Evolutionary conservation across 1,140 invertebrate genomes (phyloP).

Genomic region (Metaphire vulgaris): DNA sequence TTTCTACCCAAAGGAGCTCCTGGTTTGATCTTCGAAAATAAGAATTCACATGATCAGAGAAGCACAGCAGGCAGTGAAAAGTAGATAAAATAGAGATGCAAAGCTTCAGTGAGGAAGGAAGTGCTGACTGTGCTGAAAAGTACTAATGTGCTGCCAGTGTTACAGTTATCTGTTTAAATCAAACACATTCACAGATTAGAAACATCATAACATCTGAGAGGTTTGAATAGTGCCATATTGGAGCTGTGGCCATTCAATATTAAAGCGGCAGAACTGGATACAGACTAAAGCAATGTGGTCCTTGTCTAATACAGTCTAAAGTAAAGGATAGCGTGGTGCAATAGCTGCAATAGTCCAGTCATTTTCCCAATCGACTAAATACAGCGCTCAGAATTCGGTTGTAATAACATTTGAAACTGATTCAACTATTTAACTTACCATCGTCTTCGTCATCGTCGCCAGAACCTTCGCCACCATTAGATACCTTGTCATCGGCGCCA

Average conservation of each 20-base stretch:
- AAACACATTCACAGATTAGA: too few relatives aligned
- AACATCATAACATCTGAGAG: too few relatives aligned
- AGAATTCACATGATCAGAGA: too few relatives aligned
- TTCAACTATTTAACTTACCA: not conserved
- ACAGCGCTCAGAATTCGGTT: not conserved
- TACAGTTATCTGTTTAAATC: too few relatives aligned
- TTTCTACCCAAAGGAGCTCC: too few relatives aligned
- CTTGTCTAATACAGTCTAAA: not conserved
- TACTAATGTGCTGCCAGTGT: not conserved
- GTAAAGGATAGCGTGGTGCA: not conserved
- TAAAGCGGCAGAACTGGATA: not conserved
- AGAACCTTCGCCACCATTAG: not conserved
- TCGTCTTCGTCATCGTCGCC: not conserved
- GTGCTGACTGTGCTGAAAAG: not conserved
- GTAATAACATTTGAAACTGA: conserved; percentile 3
- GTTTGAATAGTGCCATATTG: too few relatives aligned
- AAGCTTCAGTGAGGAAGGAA: not conserved
- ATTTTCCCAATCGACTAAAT: not conserved
- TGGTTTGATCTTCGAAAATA: too few relatives aligned
- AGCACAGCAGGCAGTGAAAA: too few relatives aligned
- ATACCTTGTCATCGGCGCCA: not conserved
- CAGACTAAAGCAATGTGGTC: too few relatives aligned
- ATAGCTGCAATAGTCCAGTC: not conserved
- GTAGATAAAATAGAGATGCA: not conserved
- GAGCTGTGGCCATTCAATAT: too few relatives aligned